Percentiles rank a stretch among this genome's conserved stretches.
Conservation (phyloP, 2,888 invertebrate species). For the Nemotelus pantherinus region DNA sequence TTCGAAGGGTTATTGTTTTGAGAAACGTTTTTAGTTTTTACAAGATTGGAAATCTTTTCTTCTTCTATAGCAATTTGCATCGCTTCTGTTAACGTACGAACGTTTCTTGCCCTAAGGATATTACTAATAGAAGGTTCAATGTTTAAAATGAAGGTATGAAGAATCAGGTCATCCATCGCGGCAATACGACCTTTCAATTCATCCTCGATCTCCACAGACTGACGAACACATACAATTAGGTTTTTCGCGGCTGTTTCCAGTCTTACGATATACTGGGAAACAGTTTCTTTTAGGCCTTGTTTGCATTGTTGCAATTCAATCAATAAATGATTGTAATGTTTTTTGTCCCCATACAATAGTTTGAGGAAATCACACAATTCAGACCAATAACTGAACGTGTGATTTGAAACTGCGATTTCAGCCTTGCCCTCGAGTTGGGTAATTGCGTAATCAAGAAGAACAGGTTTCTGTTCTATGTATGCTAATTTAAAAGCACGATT, state of each 20-base stretch:
- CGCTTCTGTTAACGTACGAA: slow-evolving; percentile 35
- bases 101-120: slow-evolving; percentile 42
- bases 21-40: background rate
- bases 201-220: slow-evolving; percentile 11
- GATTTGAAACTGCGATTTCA: slow-evolving; percentile 38
- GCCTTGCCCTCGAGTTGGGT: slow-evolving; percentile 32
- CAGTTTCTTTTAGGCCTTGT: slow-evolving; percentile 21
- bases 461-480: too few species aligned
- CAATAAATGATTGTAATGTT: slow-evolving; percentile 39
- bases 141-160: slow-evolving; percentile 43
- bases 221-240: slow-evolving; percentile 23
- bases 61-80: slow-evolving; percentile 39
- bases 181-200: slow-evolving; percentile 37
- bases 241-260: slow-evolving; percentile 28
- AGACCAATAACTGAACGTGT: slow-evolving; percentile 32
- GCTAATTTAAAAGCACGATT: too few species aligned
- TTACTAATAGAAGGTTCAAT: slow-evolving; percentile 36
- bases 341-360: slow-evolving; percentile 33
- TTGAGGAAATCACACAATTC: slow-evolving; percentile 38
- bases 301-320: slow-evolving; percentile 25
- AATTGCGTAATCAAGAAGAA: too few species aligned
- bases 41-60: slow-evolving; percentile 42
- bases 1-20: background rate
- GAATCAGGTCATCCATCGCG: slow-evolving; percentile 42
- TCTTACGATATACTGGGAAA: slow-evolving; percentile 38